Evolutionary conservation across 2,888 invertebrate genomes (phyloP), one percentile per base, ranked within the genome.

Genomic region (Trachelus iudaicus): DNA sequence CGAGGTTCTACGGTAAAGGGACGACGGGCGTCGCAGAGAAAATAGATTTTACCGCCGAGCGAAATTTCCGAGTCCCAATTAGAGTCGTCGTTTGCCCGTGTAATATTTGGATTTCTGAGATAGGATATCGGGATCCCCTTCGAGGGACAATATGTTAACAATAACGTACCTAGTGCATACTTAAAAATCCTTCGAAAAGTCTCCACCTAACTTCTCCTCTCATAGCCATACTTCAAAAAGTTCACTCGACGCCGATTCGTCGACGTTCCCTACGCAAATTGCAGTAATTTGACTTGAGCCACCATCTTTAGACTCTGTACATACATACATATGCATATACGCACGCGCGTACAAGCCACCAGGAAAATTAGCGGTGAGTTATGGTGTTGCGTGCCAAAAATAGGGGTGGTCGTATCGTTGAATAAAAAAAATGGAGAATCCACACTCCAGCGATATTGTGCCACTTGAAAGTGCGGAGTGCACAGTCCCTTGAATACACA

Each of bases 21-120:
- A 34, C 71, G 71, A 71, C 31, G 33, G 13, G 31, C 71, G 71
- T 71, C 71, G 71, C 71, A 34, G 71, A 71, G 71, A 71, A 71
- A 71, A 71, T 71, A 71, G 71, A 71, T 71, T 71, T 71, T 71
- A 71, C 71, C 71, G 31, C 34, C 71, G 71, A 71, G 71, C 31
- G 31, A 71, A 71, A 71, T 71, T 34, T 71, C 4, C 71, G 31
- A 34, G 71, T 23, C 34, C 71, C 71, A 71, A 71, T 71, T 71
- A 71, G 71, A 71, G 71, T 23, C 23, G 71, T 15, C 23, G 71
- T 71, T 71, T 30, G 30, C 31, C 71, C 71, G 31, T 71, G 31
- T 71, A 71, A 71, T 71, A 56, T 56, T 56, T 56, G 56, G 23
- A 56, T 56, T 56, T 23, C 23, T 56, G 9, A 56, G 56, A 23